Percentiles rank a stretch among this genome's conserved stretches.
phyloP scores from a whole-genome alignment of 92 coral and sea anemone genomes.

The Muricea muricata region DNA sequence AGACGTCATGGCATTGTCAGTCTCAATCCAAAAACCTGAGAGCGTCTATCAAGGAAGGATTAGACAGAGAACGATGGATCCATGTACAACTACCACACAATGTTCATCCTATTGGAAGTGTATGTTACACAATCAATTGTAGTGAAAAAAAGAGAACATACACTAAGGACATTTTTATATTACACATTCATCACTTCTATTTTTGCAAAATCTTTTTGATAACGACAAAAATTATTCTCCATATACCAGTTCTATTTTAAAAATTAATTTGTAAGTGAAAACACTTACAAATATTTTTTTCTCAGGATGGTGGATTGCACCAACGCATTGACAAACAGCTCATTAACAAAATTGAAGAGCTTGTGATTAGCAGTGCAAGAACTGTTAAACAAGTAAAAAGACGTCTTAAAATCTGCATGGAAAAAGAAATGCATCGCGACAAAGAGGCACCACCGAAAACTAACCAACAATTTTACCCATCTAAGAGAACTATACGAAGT shows the following conservation, averaged over 20 bases:
- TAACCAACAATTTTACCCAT: conserved; percentile 28
- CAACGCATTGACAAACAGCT: background rate
- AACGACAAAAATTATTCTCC: too few species aligned
- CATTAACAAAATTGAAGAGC: background rate
- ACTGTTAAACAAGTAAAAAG: conserved; percentile 22
- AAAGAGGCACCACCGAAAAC: conserved; percentile 26
- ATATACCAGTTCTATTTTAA: background rate
- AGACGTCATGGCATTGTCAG: conserved; percentile 26
- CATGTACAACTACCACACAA: conserved; percentile 50
- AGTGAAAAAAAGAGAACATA: too few species aligned
- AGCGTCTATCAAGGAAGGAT: conserved; percentile 31
- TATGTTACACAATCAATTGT: conserved; percentile 31
- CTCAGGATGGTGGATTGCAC: background rate
- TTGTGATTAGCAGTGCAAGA: conserved; percentile 33
- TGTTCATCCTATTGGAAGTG: conserved; percentile 55
- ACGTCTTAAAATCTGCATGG: conserved; percentile 41
- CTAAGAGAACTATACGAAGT: conserved; percentile 40
- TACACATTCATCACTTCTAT: too few species aligned
- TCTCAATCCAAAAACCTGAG: conserved; percentile 45
- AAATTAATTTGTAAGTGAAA: background rate
- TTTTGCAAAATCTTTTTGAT: too few species aligned
- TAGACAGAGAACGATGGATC: conserved; percentile 49
- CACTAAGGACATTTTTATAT: too few species aligned
- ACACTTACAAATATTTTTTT: background rate
- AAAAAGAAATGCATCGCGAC: conserved; percentile 43